Evolutionary conservation across 1,140 invertebrate genomes (phyloP).

Genomic region (Drosophila quadrilineata): DNA sequence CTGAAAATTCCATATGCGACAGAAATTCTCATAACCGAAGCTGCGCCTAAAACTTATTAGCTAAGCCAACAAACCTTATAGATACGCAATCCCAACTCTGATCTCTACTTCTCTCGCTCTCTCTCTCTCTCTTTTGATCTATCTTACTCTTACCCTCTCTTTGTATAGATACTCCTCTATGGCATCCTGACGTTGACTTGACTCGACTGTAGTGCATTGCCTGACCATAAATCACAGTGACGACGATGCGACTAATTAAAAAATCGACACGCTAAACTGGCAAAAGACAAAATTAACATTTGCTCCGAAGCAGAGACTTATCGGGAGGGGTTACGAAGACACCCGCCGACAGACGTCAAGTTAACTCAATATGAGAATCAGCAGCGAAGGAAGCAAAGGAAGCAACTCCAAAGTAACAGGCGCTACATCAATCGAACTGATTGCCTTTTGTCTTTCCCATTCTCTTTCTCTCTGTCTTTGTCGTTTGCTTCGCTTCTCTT

Average conservation of each 20-base stretch:
- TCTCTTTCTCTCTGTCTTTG: conserved; percentile 46
- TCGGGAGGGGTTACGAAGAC: conserved; percentile 6
- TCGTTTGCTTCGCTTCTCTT: background rate
- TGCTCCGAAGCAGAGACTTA: conserved; percentile 34
- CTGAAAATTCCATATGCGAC: conserved; percentile 74
- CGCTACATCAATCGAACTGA: conserved; percentile 40
- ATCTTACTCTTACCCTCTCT: conserved; percentile 12
- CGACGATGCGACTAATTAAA: conserved; percentile 79
- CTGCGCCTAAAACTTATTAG: conserved; percentile 63
- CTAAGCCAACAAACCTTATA: conserved; percentile 68
- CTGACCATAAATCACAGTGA: conserved; percentile 73
- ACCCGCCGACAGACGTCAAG: conserved; percentile 36
- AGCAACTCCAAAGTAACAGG: conserved; percentile 2
- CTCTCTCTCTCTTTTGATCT: background rate
- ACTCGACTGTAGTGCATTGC: conserved; percentile 24
- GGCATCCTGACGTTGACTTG: conserved; percentile 8
- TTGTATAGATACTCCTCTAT: too few species aligned
- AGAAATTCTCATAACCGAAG: conserved; percentile 68
- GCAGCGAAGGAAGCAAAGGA: background rate
- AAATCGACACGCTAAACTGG: conserved; percentile 79
- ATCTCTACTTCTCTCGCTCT: conserved; percentile 33
- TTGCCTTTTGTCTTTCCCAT: too few species aligned
- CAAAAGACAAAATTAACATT: conserved; percentile 78
- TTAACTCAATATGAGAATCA: conserved; percentile 28
- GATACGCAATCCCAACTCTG: conserved; percentile 55